Evolutionary conservation across 2,113 vertebrate genomes (phyloP).

Genomic region (Balaenoptera acutorostrata): DNA sequence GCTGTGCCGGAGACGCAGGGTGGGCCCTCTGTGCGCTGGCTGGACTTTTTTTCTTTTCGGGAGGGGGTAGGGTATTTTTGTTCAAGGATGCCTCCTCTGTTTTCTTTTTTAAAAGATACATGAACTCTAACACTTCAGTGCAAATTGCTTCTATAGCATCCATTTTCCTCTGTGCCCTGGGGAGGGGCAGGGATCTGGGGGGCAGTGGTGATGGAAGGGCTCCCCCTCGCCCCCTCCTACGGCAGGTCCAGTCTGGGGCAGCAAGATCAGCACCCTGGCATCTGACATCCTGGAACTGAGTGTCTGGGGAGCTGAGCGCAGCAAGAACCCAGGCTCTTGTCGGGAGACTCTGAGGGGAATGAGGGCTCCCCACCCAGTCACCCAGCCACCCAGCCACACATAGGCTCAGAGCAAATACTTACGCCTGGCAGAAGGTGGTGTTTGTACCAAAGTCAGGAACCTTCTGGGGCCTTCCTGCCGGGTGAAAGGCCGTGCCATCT

Average conservation of each 20-base stretch:
- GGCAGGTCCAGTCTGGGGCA: rapidly evolving
- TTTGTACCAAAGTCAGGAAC: not conserved
- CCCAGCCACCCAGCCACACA: not conserved
- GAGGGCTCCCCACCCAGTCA: not conserved
- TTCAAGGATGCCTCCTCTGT: not conserved
- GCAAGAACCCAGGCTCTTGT: not conserved
- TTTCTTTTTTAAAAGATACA: not conserved
- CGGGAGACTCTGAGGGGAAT: not conserved
- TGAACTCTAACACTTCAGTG: not conserved
- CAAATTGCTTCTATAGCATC: not conserved
- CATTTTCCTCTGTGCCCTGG: not conserved
- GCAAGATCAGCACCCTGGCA: not conserved
- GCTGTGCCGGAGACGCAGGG: not conserved
- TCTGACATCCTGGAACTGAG: not conserved
- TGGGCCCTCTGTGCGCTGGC: not conserved
- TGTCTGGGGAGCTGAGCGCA: not conserved
- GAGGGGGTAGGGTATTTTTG: not conserved
- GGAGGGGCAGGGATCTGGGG: not conserved
- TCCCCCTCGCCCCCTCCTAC: rapidly evolving
- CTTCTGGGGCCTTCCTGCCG: not conserved
- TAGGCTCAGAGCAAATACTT: not conserved
- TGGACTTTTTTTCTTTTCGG: not conserved
- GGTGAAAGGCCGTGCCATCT: not conserved
- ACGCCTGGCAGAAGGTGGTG: not conserved
- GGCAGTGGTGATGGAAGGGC: not conserved